phyloP scores from a whole-genome alignment of 2,888 invertebrate genomes.

The Epistrophella euchroma region DNA sequence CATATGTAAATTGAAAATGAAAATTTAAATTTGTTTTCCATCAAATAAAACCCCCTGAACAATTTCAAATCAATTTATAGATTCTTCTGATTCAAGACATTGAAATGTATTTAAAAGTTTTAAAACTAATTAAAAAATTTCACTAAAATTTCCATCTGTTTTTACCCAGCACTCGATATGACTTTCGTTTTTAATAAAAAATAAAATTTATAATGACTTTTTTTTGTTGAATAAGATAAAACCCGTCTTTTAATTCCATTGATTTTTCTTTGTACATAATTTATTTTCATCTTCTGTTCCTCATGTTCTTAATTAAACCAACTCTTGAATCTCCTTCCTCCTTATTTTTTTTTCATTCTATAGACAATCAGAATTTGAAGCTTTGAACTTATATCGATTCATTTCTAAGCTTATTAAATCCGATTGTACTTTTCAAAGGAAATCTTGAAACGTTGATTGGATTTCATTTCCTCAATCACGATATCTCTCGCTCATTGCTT shows the following conservation, averaged over 20 bases:
- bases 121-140: background rate
- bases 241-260: background rate
- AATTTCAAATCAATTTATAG: too few species aligned
- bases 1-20: too few species aligned
- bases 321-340: background rate
- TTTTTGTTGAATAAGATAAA: background rate
- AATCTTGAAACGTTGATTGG: constrained; percentile 61
- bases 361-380: constrained; percentile 24
- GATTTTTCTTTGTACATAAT: constrained; percentile 3
- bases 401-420: constrained; percentile 39
- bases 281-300: background rate
- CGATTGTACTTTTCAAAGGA: constrained; percentile 31
- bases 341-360: constrained; percentile 16
- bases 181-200: background rate
- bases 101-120: background rate
- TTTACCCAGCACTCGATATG: too few species aligned
- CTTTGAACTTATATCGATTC: constrained; percentile 48
- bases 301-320: constrained; percentile 9
- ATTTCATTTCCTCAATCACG: constrained; percentile 60
- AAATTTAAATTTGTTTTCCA: too few species aligned
- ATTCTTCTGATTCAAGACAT: background rate
- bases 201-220: background rate
- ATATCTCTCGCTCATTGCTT: constrained; percentile 22
- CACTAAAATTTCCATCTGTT: background rate
- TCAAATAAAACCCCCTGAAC: too few species aligned